Evolutionary conservation across 1,140 invertebrate species (phyloP), one percentile per base, ranked within the genome.

Genomic region (Anastrepha obliqua): DNA sequence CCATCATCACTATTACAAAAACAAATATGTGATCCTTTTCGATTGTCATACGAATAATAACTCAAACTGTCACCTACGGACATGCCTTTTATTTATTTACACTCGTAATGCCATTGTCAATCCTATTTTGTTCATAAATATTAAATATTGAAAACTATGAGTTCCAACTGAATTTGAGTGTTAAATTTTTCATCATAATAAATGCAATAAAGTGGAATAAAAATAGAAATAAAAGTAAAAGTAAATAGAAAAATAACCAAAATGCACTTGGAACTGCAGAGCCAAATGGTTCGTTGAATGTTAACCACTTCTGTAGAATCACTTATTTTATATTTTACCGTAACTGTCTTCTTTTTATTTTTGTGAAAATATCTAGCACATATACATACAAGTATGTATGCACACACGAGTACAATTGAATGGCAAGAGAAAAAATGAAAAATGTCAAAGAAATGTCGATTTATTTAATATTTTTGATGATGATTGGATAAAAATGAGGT

Each of bases 1-100:
- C 51, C 0, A 55, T 55, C 2, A 55, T 11, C 51, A 55, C 11
- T 29, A 29, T 29, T 29, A 29, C 29, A 29, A 29, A 29, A 29
- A 29, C 29, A 29, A 29, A 29, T 29, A 29, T 29, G 1, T 55
- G 51, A 55, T 55, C 51, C 51, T 55, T 11, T 11, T 55, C 51
- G 11, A 55, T 8, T 55, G 51, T 3, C 51, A 55, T 55, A 8
- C 51, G 51, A 6, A 11, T 55, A 8, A 55, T 15, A 13, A 67
- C 29, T 15, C 29, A 67, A 42, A 67, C 64, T 67, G 11, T 29
- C n/a, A 29, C 3, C 17, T 29, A 64, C 8, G 29, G 29, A 2
- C 11, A 8, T 55, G 51, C 29, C 64, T 67, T 67, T 67, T 67
- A 13, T 67, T 67, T 67, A 67, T 67, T 67, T 67, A 67, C 3